phyloP scores from a whole-genome alignment of 2,797 vertebrate species.

The Sarcoramphus papa region DNA sequence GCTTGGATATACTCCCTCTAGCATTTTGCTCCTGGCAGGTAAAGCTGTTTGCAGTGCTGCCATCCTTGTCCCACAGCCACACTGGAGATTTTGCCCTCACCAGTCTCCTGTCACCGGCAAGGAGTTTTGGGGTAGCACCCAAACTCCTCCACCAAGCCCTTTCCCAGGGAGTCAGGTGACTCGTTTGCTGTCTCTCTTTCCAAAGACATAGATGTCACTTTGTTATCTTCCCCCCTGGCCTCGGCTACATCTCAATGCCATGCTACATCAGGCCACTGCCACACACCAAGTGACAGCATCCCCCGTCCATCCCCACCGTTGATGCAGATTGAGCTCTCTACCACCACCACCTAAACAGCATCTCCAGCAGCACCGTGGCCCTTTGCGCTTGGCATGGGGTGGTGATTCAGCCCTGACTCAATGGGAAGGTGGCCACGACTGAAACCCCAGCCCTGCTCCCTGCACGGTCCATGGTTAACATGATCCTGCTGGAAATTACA shows the following conservation, averaged over 20 bases:
- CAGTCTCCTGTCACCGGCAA: background rate
- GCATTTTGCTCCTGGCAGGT: background rate
- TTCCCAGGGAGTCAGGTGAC: background rate
- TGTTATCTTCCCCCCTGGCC: rapidly evolving
- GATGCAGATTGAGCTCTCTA: background rate
- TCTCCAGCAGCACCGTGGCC: background rate
- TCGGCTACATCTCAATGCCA: background rate
- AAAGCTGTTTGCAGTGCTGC: background rate
- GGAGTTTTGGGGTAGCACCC: background rate
- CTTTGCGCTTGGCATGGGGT: rapidly evolving
- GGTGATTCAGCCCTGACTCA: background rate
- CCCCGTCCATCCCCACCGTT: rapidly evolving
- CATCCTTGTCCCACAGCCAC: background rate
- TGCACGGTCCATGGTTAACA: rapidly evolving
- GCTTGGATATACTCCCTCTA: background rate
- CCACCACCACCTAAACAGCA: background rate
- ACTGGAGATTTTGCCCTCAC: background rate
- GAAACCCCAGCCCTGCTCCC: background rate
- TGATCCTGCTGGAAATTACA: background rate
- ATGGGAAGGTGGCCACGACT: background rate
- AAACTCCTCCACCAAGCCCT: background rate
- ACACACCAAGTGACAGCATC: background rate
- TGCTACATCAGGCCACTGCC: background rate
- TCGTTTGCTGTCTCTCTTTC: background rate
- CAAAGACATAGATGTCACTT: background rate